Evolutionary conservation across 2,113 vertebrate species (phyloP).

Genomic region (Procapra przewalskii): DNA sequence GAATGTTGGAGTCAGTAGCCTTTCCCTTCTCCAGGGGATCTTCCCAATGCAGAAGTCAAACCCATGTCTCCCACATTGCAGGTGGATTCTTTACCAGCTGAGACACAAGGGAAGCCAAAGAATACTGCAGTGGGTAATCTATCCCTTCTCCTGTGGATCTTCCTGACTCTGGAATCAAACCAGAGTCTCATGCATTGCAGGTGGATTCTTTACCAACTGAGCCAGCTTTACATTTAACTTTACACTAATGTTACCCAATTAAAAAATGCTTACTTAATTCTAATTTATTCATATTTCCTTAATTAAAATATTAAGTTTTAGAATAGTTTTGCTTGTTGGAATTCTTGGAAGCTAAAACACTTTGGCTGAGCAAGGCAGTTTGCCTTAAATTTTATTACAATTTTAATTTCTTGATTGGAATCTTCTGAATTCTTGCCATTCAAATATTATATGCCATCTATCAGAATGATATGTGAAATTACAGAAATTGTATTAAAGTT

Average conservation of each 20-base stretch:
- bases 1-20: background rate
- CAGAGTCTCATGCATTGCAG: background rate
- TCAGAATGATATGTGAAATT: slow-evolving; percentile 27
- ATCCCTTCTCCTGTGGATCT: background rate
- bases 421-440: slow-evolving; percentile 9
- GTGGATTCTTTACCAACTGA: background rate
- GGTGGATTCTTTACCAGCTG: background rate
- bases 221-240: background rate
- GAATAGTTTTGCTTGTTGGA: background rate
- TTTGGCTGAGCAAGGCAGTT: background rate
- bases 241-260: background rate
- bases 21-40: background rate
- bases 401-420: background rate
- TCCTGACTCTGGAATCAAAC: background rate
- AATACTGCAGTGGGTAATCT: background rate
- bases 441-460: slow-evolving; percentile 22
- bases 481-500: slow-evolving; percentile 20
- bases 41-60: background rate
- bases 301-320: background rate
- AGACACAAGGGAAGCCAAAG: background rate
- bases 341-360: background rate
- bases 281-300: background rate
- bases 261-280: background rate
- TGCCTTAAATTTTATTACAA: background rate
- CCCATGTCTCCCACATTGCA: background rate